Percentiles rank a stretch among this genome's conserved stretches.
phyloP scores from a whole-genome alignment of 2,797 vertebrate species.

The Acestrorhynchus altus region DNA sequence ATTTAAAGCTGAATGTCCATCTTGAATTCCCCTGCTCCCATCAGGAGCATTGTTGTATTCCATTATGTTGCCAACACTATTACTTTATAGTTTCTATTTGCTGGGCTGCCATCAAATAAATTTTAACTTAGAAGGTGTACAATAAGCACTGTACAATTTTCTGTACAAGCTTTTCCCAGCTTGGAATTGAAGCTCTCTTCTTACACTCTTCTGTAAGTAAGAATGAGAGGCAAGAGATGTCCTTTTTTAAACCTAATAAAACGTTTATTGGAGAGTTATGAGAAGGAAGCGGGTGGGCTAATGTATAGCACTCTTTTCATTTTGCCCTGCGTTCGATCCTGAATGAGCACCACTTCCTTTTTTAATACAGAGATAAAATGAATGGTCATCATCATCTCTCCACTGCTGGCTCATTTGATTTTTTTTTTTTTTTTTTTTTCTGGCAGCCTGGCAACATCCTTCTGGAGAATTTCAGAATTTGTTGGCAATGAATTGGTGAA shows the following conservation, averaged over 20 bases:
- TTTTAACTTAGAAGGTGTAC: background rate
- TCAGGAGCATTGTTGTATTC: background rate
- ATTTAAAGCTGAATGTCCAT: background rate
- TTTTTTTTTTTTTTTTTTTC: constrained; percentile 35
- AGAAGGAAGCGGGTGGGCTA: constrained; percentile 28
- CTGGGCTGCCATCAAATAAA: background rate
- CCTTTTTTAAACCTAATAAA: constrained; percentile 37
- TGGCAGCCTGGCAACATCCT: constrained; percentile 5
- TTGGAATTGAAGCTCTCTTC: background rate
- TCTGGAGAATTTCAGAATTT: constrained; percentile 6
- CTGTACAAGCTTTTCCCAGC: background rate
- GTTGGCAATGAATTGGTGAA: constrained; percentile 1
- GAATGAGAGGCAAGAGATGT: constrained; percentile 6
- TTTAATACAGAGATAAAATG: constrained; percentile 42
- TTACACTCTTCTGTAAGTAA: background rate
- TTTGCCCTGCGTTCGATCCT: constrained; percentile 10
- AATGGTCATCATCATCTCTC: constrained; percentile 22
- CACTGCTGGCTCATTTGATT: constrained; percentile 26
- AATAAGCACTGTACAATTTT: background rate
- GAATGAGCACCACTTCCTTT: constrained; percentile 33
- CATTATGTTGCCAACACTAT: background rate
- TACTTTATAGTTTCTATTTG: background rate
- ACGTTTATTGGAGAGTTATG: constrained; percentile 39
- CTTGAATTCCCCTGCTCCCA: background rate
- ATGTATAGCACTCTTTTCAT: constrained; percentile 37